phyloP scores from a whole-genome alignment of 2,113 vertebrate species.

The Egretta garzetta region DNA sequence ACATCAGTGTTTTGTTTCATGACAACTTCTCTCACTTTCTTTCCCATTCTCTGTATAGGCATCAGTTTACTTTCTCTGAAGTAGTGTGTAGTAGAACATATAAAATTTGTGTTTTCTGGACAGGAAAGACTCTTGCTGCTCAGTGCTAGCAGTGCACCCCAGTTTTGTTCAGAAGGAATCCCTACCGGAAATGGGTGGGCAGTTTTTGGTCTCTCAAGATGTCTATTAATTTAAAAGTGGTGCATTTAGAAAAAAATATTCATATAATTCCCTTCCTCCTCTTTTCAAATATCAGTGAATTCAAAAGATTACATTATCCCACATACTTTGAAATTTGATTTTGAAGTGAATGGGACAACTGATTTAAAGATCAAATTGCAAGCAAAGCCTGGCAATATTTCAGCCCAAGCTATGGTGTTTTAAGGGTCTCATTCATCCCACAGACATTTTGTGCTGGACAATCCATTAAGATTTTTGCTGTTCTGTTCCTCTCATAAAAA shows the following conservation, averaged over 20 bases:
- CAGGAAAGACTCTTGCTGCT: not conserved
- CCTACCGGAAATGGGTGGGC: not conserved
- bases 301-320: not conserved
- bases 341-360: not conserved
- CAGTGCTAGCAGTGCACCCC: not conserved
- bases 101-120: not conserved
- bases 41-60: not conserved
- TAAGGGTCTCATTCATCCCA: constrained; percentile 37
- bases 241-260: not conserved
- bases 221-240: not conserved
- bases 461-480: constrained; percentile 33
- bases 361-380: constrained; percentile 17
- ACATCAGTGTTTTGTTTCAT: not conserved
- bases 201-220: not conserved
- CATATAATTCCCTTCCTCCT: not conserved
- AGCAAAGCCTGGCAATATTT: constrained; percentile 16
- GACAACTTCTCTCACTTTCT: not conserved
- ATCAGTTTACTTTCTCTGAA: not conserved
- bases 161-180: not conserved
- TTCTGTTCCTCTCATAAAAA: constrained; percentile 41
- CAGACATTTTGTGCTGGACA: constrained; percentile 27
- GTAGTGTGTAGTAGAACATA: not conserved
- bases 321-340: not conserved
- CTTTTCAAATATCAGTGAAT: not conserved
- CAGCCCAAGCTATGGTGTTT: not conserved